Conservation (phyloP, 2,797 vertebrate genomes). For the Acipenser transmontanus region DNA sequence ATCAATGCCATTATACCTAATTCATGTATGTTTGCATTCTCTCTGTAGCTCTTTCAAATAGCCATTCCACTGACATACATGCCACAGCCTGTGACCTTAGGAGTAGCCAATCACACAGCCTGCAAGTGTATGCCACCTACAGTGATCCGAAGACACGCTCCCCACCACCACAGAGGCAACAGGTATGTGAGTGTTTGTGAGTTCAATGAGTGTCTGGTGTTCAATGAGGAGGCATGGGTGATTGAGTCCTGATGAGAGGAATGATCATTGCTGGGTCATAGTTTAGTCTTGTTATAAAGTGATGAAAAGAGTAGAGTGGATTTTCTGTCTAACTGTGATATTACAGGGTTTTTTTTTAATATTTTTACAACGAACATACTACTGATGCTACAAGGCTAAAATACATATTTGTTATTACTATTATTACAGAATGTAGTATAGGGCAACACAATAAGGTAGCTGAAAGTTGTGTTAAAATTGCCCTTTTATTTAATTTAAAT, state of each 20-base stretch:
- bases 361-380: no score
- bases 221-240: no score
- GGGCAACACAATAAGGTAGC: no score
- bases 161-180: slow-evolving; percentile 37
- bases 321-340: background rate
- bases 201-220: no score
- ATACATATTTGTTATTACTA: no score
- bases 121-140: slow-evolving; percentile 77
- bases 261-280: background rate
- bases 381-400: no score
- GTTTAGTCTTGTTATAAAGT: background rate
- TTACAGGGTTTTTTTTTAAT: background rate
- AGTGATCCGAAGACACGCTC: slow-evolving; percentile 66
- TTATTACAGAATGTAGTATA: no score
- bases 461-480: no score
- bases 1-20: background rate
- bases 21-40: background rate
- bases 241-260: slow-evolving; percentile 1
- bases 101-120: slow-evolving; percentile 87
- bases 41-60: slow-evolving; percentile 79
- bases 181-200: slow-evolving; percentile 42
- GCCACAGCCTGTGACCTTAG: slow-evolving; percentile 82
- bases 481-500: no score
- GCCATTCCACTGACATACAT: slow-evolving; percentile 78
- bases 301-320: background rate